Evolutionary conservation across 2,113 vertebrate genomes (phyloP).

Genomic region (Oceanites oceanicus): DNA sequence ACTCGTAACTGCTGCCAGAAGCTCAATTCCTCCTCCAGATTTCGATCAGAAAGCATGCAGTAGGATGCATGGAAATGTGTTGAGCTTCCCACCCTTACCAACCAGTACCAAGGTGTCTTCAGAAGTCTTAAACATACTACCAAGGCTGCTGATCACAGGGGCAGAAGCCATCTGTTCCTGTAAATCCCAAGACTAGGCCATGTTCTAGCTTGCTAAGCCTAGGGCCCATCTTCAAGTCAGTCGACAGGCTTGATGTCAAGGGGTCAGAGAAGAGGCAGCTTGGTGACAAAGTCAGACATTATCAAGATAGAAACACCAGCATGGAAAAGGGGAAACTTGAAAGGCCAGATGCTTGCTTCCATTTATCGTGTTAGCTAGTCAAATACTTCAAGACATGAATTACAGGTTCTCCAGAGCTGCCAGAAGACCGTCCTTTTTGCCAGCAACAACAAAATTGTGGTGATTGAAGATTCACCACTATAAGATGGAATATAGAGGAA

Average conservation of each 20-base stretch:
- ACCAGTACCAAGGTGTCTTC: slow-evolving; percentile 7
- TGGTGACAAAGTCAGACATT: neutral
- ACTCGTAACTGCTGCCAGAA: neutral
- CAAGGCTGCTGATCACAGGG: neutral
- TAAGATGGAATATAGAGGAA: neutral
- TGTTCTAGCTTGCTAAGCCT: neutral
- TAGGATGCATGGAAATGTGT: neutral
- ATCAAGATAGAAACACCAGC: neutral
- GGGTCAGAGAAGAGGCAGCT: neutral
- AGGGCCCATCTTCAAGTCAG: neutral
- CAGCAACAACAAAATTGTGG: neutral
- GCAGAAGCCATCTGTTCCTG: neutral
- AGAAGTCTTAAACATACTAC: neutral
- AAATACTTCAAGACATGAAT: neutral
- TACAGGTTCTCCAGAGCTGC: neutral
- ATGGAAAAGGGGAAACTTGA: neutral
- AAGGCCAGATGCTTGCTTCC: too few species aligned
- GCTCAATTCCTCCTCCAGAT: neutral
- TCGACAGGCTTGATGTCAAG: neutral
- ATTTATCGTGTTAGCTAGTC: neutral
- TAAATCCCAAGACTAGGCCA: neutral
- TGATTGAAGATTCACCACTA: neutral
- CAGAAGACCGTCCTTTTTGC: neutral
- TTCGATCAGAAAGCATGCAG: neutral
- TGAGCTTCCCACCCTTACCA: neutral